Conservation (phyloP, 2,797 vertebrate species). For the Macrochelys suwanniensis region DNA sequence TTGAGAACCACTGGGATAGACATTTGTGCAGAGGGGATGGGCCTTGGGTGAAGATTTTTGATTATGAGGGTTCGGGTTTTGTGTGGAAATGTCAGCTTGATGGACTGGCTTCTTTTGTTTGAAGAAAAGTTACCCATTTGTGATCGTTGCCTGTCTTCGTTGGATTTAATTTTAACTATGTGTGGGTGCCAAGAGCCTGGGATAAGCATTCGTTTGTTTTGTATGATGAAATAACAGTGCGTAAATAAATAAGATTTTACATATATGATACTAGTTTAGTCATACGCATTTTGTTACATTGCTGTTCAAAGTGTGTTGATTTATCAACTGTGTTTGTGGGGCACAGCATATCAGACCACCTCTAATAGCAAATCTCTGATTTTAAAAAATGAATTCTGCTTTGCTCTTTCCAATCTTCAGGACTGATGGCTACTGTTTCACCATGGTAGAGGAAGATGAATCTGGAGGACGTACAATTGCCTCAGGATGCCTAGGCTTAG, state of each 20-base stretch:
- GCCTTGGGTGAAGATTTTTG: neutral
- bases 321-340: neutral
- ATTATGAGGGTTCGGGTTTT: neutral
- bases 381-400: neutral
- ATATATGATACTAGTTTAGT: neutral
- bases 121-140: fast-evolving
- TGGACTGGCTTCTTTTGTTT: neutral
- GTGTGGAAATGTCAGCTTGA: neutral
- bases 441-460: conserved; percentile 95
- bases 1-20: neutral
- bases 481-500: conserved; percentile 91
- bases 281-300: neutral
- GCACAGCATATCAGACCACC: neutral
- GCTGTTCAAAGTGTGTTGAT: fast-evolving
- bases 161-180: neutral
- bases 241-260: neutral
- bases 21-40: neutral
- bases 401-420: conserved; percentile 79
- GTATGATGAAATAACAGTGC: neutral
- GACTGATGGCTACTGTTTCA: conserved; percentile 97
- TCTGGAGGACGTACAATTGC: conserved; percentile 87
- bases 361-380: neutral
- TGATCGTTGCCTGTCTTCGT: neutral
- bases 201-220: neutral
- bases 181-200: neutral